Base-by-base conservation (phyloP, 2,113 vertebrate genomes). In the Peromyscus californicus region DNA sequence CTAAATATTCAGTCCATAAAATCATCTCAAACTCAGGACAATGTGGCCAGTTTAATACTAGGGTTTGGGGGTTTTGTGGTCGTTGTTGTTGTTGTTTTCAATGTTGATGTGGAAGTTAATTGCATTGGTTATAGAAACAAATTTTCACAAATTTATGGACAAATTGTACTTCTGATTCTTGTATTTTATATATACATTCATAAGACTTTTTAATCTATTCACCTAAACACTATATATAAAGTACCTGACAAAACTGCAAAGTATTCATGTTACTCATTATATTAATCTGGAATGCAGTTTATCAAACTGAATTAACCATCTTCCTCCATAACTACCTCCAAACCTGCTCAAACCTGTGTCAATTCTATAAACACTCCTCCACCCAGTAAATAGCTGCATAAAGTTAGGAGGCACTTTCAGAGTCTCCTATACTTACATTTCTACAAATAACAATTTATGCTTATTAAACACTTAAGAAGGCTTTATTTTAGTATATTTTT, bases 171-270 rank as follows among this genome's bases (percentile, higher is more conserved):
- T 93, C 26, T 75, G 57, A 91, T 61, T 76, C 39, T 94, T 83
- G 4, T 42, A 36, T 63, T 89, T 92, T 48, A 39, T 88, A 76
- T 5, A 45, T n/a, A 31, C 33, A 89, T 72, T 69, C 16, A 3
- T 72, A 82, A 29, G 12, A 29, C 33, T 45, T 51, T 51, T 4
- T 16, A 90, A 90, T 63, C 11, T 61, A 59, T 12, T 89, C 36
- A 61, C 61, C 24, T n/a, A 17, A n/a, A 42, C n/a, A 87, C 36
- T 67, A 67, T 22, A 26, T 36, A 7, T 39, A 69, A 92, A 75
- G 33, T 91, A 91, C 42, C 69, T 91, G 57, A 59, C 75, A 21
- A 88, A 92, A 92, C 65, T 61, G 57, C 48, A 94, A 91, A 94
- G 17, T 21, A 83, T 42, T 12, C 11, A 19, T 87, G 45, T 74